Conservation (phyloP, 1,140 invertebrate species). For the Parasteatoda tepidariorum region DNA sequence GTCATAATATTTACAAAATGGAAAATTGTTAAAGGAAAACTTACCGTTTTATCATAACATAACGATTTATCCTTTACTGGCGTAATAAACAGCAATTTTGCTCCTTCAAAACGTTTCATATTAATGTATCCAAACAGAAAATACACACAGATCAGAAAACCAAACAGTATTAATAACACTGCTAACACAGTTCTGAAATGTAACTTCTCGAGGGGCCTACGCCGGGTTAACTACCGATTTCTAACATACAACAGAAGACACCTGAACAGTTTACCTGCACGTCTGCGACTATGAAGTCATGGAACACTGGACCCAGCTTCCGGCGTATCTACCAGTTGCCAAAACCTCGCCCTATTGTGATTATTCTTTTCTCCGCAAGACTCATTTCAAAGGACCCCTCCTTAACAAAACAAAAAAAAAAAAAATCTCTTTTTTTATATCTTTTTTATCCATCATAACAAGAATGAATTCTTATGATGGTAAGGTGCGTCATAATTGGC, state of each 20-base stretch:
- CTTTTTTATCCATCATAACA: not conserved
- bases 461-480: not conserved
- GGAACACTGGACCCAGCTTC: constrained; percentile 51
- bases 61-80: constrained; percentile 44
- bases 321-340: constrained; percentile 14
- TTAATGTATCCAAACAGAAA: not conserved
- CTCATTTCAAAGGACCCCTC: constrained; percentile 39
- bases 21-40: no score
- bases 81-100: constrained; percentile 42
- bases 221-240: not conserved
- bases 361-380: constrained; percentile 13
- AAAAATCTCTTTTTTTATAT: not conserved
- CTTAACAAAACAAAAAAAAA: not conserved
- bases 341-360: constrained; percentile 41
- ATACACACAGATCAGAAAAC: no score
- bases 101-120: constrained; percentile 52
- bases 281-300: constrained; percentile 34
- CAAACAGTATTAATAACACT: no score
- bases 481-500: constrained; percentile 35
- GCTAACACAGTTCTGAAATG: no score
- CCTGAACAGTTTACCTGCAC: not conserved
- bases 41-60: not conserved
- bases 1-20: no score
- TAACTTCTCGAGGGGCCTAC: not conserved
- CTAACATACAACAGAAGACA: not conserved